Evolutionary conservation across 2,113 vertebrate species (phyloP).

Genomic region (Misgurnus anguillicaudatus): DNA sequence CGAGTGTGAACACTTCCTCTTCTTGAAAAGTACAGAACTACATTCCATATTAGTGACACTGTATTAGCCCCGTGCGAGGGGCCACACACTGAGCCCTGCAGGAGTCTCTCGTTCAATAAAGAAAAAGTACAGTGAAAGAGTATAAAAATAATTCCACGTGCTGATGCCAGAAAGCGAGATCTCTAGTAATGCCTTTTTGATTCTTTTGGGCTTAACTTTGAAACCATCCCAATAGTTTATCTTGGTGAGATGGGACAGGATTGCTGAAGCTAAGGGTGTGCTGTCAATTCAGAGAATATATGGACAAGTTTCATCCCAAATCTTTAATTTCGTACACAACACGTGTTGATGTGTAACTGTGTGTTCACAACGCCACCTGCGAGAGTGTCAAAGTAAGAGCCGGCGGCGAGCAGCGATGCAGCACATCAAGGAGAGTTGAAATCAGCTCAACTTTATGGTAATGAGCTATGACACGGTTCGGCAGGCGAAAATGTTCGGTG

Average conservation of each 20-base stretch:
- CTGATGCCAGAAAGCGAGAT: constrained; percentile 61
- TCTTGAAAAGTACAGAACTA: constrained; percentile 30
- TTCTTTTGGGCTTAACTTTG: constrained; percentile 49
- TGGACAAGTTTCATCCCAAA: neutral
- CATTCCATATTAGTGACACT: constrained; percentile 48
- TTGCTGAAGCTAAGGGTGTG: neutral
- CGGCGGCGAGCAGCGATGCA: too few relatives aligned
- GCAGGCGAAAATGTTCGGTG: too few relatives aligned
- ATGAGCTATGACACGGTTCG: too few relatives aligned
- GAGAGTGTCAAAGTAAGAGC: too few relatives aligned
- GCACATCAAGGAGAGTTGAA: too few relatives aligned
- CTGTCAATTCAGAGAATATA: neutral
- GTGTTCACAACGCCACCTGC: too few relatives aligned
- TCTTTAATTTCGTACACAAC: neutral
- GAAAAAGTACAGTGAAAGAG: constrained; percentile 51
- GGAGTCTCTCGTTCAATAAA: constrained; percentile 51
- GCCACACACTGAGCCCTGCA: constrained; percentile 14
- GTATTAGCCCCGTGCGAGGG: constrained; percentile 42
- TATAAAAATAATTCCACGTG: constrained; percentile 62
- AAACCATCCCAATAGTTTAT: constrained; percentile 41
- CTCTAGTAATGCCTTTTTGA: constrained; percentile 51
- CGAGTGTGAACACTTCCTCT: constrained; percentile 45
- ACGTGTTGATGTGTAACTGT: too few relatives aligned
- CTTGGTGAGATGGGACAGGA: constrained; percentile 51
- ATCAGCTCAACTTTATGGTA: too few relatives aligned